A percentile compares a stretch with the other conserved stretches of the same genome.
These are phyloP conservation scores for Trichoplusia ni DNA, from an alignment of 1,140 invertebrate genomes.

Conservation along the genomic window DNA sequence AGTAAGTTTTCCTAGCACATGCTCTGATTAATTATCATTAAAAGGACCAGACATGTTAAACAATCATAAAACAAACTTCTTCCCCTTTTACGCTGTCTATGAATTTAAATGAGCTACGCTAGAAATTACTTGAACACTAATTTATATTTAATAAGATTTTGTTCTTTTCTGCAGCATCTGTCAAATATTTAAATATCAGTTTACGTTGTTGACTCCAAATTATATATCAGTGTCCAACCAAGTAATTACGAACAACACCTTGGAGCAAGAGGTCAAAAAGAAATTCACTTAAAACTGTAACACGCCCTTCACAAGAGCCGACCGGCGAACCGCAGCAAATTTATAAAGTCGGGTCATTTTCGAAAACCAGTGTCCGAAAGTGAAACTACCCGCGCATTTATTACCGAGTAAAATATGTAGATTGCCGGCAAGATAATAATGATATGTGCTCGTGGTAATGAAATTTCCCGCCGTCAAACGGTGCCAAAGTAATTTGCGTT, in stretches of 20 bases:
- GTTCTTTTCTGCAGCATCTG: conserved; percentile 6
- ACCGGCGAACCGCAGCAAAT: conserved; percentile 53
- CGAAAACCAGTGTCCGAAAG: conserved; percentile 80
- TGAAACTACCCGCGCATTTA: conserved; percentile 78
- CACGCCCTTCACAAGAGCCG: conserved; percentile 71
- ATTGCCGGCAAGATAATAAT: conserved; percentile 80
- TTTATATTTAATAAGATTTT: conserved; percentile 17
- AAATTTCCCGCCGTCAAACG: conserved; percentile 81
- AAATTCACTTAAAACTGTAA: conserved; percentile 81
- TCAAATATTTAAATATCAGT: conserved; percentile 66
- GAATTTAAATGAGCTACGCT: background rate
- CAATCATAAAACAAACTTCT: too few relatives aligned
- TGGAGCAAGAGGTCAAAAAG: conserved; percentile 80
- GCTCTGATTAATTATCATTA: too few relatives aligned
- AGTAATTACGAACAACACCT: conserved; percentile 75
- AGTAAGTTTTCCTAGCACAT: too few relatives aligned
- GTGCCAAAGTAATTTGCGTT: conserved; percentile 81
- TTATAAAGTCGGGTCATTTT: conserved; percentile 78
- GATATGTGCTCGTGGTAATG: conserved; percentile 81
- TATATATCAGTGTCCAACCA: conserved; percentile 64
- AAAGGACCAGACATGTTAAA: too few relatives aligned
- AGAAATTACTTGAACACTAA: background rate
- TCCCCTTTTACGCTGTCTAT: background rate
- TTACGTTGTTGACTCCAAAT: conserved; percentile 74
- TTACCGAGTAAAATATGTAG: conserved; percentile 80